Evolutionary conservation across 2,888 invertebrate species (phyloP), one percentile per base, ranked within the genome.

Genomic region (Pollenia labialis): DNA sequence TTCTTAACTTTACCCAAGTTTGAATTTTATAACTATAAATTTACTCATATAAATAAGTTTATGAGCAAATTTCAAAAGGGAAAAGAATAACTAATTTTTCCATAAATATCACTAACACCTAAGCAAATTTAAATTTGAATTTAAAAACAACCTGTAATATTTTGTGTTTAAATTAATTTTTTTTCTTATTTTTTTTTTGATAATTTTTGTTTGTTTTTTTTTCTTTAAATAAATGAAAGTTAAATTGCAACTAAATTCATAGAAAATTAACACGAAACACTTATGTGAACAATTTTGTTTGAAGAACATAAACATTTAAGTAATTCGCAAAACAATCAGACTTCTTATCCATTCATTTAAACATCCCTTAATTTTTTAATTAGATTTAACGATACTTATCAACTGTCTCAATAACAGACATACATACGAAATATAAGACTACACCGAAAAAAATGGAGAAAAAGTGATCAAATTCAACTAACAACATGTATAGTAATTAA

Each of bases 101-200:
- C 60, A 60, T 75, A 60, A 62, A 44, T 50, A 71, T 50, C 64
- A 71, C 60, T 81, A 85, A 76, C 48, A 77, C 62, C 32, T 62
- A 71, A 40, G 68, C 74, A 62, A 85, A 69, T 69, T 54, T 52
- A 66, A 81, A 74, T 75, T 81, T 18, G 11, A 74, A 68, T 79
- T 62, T 44, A 74, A 81, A 32, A 68, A 84, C 84, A 84, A 84
- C 84, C 75, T 60, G 42, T 32, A 81, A 44, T 52, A 44, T 11
- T 12, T 46, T 54, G 8, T 58, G 14, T 62, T 44, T 6, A 1
- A 14, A 23, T 32, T 8, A 12, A 69, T 56, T 40, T 56, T 40
- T 60, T 46, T 48, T 32, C 50, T n/a, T 79, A 9, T 46, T 42
- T 52, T 60, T 2, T 54, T n/a, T 32, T 40, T 14, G 14, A 56